These are phyloP conservation scores for Eupelmus urozonus DNA, from an alignment of 2,888 invertebrate genomes.

Conservation along the genomic window DNA sequence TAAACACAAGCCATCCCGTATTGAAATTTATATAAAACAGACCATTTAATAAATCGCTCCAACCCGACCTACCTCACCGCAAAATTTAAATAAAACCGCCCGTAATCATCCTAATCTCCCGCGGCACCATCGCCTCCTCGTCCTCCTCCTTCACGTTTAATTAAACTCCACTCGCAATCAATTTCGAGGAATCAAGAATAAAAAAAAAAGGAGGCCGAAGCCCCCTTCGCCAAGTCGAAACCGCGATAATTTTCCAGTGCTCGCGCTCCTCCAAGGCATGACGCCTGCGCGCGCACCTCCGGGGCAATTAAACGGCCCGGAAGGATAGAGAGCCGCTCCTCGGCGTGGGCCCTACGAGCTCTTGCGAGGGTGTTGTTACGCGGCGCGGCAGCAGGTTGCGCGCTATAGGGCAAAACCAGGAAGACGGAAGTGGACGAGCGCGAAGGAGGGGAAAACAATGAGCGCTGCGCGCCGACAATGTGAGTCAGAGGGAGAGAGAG, in stretches of 20 bases:
- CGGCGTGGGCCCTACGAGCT: neutral
- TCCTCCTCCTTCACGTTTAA: neutral
- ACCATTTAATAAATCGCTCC: too few species aligned
- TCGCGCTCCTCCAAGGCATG: constrained; percentile 10
- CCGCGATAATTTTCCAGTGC: constrained; percentile 25
- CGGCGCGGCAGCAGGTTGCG: neutral
- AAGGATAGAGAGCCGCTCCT: neutral
- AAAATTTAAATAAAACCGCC: too few species aligned
- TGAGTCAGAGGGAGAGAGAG: constrained; percentile 8
- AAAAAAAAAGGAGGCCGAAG: neutral
- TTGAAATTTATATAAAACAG: too few species aligned
- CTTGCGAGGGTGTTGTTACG: neutral
- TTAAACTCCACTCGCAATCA: constrained; percentile 12
- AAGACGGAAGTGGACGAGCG: neutral
- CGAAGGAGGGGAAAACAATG: neutral
- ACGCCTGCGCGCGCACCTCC: neutral
- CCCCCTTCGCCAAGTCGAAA: neutral
- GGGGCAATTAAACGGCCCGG: constrained; percentile 16
- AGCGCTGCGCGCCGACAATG: neutral
- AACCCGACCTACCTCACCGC: too few species aligned
- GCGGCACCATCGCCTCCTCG: too few species aligned
- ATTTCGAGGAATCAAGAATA: constrained; percentile 34
- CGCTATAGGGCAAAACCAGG: neutral
- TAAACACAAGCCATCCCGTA: too few species aligned
- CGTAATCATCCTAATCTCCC: too few species aligned